Base-by-base conservation (phyloP, 2,113 vertebrate genomes). In the Lampris megalopsis region DNA sequence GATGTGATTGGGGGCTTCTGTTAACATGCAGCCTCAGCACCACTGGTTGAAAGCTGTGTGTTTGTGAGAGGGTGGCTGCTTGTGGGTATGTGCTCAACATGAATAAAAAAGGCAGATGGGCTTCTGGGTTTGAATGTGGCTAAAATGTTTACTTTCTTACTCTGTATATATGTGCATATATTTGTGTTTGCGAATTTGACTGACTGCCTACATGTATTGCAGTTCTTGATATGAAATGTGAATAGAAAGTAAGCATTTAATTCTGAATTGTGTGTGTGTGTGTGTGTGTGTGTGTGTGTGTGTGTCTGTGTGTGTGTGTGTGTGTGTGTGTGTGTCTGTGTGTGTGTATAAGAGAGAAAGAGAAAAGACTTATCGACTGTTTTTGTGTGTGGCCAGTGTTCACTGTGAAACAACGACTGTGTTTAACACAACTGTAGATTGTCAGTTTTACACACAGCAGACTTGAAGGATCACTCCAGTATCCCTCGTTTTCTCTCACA, bases 41-140 rank as follows among this genome's bases (percentile, higher is more conserved):
- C 24, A 24, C 24, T 10, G 61, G 10, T 3, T 4, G 13, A 35
- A 13, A 42, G 61, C 41, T 24, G 61, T 47, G 58, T 37, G 58
- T 60, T 36, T 36, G 62, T 63, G 62, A 50, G 38, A 65, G 58
- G 1, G 42, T 76, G 41, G 37, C 52, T 83, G 60, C 48, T 61
- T 73, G 63, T 82, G 52, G 13, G 60, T 68, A 40, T 69, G 73
- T 62, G 13, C 35, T 24, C 24, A 24, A 24, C 24, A 24, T 24
- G 36, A 50, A 10, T 10, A 10, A 50, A 10, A 50, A 10, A 50
- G 43, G 7, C 49, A 50, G 8, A 50, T 1, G 11, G 49, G 24
- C 24, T 24, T 24, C 24, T 24, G 24, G 24, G 24, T 24, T 24
- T 24, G 24, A 24, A 24, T 24, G 24, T 24, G 24, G 24, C 24